phyloP scores from a whole-genome alignment of 2,888 invertebrate species.

The Pristionchus japonicus region DNA sequence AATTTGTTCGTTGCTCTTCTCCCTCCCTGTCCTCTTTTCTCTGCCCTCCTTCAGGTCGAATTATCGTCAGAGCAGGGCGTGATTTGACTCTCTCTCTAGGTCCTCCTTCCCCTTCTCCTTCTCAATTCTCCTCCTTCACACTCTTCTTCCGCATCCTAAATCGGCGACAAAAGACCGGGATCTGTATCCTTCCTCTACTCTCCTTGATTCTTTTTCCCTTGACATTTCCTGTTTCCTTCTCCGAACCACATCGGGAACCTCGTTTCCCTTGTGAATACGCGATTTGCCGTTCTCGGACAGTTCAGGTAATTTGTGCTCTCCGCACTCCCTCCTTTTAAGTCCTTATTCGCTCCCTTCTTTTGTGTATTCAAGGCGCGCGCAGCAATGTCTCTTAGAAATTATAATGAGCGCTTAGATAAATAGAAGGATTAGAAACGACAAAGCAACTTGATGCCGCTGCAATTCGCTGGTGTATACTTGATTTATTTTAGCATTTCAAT shows the following conservation, averaged over 20 bases:
- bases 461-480: neutral
- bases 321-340: neutral
- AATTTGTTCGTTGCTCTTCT: neutral
- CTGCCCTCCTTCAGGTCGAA: slow-evolving; percentile 33
- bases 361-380: neutral
- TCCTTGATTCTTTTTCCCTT: neutral
- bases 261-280: neutral
- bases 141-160: neutral
- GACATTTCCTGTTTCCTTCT: neutral
- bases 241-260: neutral
- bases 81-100: slow-evolving; percentile 2
- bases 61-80: slow-evolving; percentile 10
- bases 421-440: neutral
- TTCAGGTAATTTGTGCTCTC: neutral
- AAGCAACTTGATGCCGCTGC: neutral
- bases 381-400: neutral
- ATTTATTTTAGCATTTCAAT: neutral
- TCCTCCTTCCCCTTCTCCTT: neutral
- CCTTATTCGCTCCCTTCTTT: neutral
- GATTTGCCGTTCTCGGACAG: neutral
- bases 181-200: neutral
- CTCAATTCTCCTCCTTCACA: neutral
- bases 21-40: neutral
- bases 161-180: neutral
- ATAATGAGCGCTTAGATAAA: neutral